Evolutionary conservation across 2,888 invertebrate genomes (phyloP).

Genomic region (Proisotoma minuta): DNA sequence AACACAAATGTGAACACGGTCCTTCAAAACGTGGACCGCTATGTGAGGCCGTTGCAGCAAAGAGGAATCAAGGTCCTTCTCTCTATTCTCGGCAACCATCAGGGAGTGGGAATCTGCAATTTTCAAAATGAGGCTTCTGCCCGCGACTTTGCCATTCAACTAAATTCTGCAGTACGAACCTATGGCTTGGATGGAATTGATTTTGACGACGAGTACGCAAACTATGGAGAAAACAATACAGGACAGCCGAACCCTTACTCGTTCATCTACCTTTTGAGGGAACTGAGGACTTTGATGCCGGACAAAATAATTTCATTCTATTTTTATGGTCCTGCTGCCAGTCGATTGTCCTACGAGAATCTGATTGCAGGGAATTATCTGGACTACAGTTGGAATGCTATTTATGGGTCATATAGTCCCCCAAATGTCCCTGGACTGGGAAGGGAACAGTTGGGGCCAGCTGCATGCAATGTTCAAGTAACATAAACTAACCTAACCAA

Average conservation of each 20-base stretch:
- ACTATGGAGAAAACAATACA: constrained; percentile 18
- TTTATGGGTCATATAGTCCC: constrained; percentile 11
- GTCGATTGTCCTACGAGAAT: neutral
- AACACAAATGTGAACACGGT: constrained; percentile 14
- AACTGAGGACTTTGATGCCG: constrained; percentile 15
- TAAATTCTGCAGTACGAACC: neutral
- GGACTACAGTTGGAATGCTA: constrained; percentile 26
- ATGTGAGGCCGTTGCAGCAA: constrained; percentile 17
- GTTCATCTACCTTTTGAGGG: constrained; percentile 13
- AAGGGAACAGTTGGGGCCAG: constrained; percentile 12
- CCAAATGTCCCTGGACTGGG: constrained; percentile 18
- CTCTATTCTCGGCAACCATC: constrained; percentile 20
- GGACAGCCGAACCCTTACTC: constrained; percentile 17
- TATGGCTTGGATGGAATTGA: constrained; percentile 24
- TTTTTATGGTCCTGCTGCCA: constrained; percentile 17
- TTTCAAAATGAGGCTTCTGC: constrained; percentile 6
- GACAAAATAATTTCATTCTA: constrained; percentile 25
- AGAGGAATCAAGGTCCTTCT: constrained; percentile 24
- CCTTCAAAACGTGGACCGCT: constrained; percentile 1
- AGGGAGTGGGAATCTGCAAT: constrained; percentile 23
- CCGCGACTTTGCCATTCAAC: constrained; percentile 20
- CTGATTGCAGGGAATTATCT: constrained; percentile 17
- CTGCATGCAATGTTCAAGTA: constrained; percentile 13
- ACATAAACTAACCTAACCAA: too few relatives aligned
- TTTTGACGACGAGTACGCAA: constrained; percentile 25